Conservation (phyloP, 2,113 vertebrate species). For the Lamprotornis superbus region DNA sequence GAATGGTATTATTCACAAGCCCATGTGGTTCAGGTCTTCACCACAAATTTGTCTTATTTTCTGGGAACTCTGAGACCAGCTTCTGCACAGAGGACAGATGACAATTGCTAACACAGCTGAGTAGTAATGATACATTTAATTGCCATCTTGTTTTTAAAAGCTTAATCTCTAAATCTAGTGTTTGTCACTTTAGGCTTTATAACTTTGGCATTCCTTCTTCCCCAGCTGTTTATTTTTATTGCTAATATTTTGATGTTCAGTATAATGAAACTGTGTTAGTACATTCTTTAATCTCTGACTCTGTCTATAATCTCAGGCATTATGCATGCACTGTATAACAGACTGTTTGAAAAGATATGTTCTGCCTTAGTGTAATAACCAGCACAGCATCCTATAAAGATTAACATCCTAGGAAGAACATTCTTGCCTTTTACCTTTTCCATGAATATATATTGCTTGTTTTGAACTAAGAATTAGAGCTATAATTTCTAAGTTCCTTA, state of each 20-base stretch:
- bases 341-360: background rate
- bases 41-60: background rate
- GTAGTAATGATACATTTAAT: background rate
- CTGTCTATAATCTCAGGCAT: background rate
- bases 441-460: background rate
- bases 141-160: background rate
- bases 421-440: background rate
- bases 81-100: background rate
- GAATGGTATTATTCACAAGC: background rate
- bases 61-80: background rate
- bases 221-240: slow-evolving; percentile 9
- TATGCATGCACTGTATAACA: background rate
- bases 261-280: background rate
- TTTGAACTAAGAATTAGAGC: background rate
- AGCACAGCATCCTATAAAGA: background rate
- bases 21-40: background rate
- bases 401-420: background rate
- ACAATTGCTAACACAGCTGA: background rate
- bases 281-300: slow-evolving; percentile 24
- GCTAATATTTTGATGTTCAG: slow-evolving; percentile 7
- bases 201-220: background rate
- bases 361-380: background rate
- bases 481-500: background rate
- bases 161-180: background rate
- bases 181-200: background rate